Evolutionary conservation across 1,140 invertebrate genomes (phyloP), one percentile per base, ranked within the genome.

Genomic region (Pararge aegeria): DNA sequence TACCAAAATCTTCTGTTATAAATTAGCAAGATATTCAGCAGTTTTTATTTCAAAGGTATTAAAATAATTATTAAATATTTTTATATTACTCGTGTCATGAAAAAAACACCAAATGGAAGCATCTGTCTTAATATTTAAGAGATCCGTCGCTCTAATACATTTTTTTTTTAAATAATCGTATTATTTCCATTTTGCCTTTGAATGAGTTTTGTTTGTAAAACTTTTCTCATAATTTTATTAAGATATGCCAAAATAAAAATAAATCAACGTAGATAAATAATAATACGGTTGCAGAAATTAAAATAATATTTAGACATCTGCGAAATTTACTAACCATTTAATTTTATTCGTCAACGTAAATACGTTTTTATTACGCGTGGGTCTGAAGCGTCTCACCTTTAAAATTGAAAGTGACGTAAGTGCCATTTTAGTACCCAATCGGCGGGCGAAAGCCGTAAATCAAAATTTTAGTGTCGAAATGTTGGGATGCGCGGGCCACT

Each of bases 361-460:
- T 67, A 19, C 42, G 30, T 55, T 70, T 69, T 68, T 72, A 72
- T 78, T 79, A 75, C 76, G 60, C 65, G 54, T 66, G 70, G 82
- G 80, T 87, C 75, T 88, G 66, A 87, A 54, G 53, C 50, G 53
- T 55, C 50, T 59, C 61, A 68, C 75, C 75, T 85, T 87, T 89
- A 87, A 89, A 89, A 89, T 87, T 89, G 83, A 89, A 89, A 89
- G 86, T 87, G 86, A 87, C 83, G 83, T 89, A 85, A 87, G 83
- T 86, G 83, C 80, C 75, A 76, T 87, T 87, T 89, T 89, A 87
- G 82, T 87, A 75, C 83, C 78, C 86, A 86, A 87, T 87, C 83
- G 80, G 73, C 82, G 80, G 70, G 78, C 79, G 72, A 83, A 78
- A 80, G 86, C 79, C 81, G 78, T 89, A 89, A 87, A 89, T 89